A percentile compares a stretch with the other conserved stretches of the same genome.
Evolutionary conservation across 2,797 vertebrate genomes (phyloP).

Genomic region (Glyptemys insculpta): DNA sequence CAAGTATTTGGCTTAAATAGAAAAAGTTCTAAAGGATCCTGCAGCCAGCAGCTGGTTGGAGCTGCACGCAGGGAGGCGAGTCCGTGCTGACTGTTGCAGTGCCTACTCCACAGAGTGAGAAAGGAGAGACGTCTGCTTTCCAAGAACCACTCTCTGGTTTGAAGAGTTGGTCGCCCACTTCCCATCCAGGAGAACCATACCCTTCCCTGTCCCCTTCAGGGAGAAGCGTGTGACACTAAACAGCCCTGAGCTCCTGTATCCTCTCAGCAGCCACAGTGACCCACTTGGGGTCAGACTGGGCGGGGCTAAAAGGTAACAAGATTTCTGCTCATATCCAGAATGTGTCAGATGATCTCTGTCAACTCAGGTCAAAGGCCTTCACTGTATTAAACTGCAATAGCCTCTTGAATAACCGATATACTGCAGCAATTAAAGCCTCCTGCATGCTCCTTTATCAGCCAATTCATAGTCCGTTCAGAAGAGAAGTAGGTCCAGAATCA

Average conservation of each 20-base stretch:
- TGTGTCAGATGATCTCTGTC: not conserved
- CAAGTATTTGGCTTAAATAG: conserved; percentile 38
- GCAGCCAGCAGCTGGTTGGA: not conserved
- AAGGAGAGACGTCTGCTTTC: not conserved
- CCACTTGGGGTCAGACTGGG: not conserved
- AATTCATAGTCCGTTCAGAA: not conserved
- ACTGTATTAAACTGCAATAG: not conserved
- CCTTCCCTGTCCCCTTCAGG: not conserved
- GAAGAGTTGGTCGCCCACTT: not conserved
- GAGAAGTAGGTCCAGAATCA: not conserved
- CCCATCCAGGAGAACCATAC: not conserved
- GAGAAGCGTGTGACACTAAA: not conserved
- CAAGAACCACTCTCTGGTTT: not conserved
- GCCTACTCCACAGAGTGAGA: rapidly evolving
- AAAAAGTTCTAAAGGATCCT: not conserved
- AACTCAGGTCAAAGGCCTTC: not conserved
- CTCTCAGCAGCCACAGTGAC: not conserved
- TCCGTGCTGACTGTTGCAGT: not conserved
- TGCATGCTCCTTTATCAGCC: not conserved
- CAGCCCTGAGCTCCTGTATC: rapidly evolving
- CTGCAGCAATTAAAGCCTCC: not conserved
- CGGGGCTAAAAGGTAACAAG: not conserved
- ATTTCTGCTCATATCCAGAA: not conserved
- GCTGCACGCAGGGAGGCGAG: not conserved
- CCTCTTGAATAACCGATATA: not conserved